Percentiles rank a stretch among this genome's conserved stretches.
Evolutionary conservation across 1,140 invertebrate genomes (phyloP).

Genomic region (Mactra quadrangularis): DNA sequence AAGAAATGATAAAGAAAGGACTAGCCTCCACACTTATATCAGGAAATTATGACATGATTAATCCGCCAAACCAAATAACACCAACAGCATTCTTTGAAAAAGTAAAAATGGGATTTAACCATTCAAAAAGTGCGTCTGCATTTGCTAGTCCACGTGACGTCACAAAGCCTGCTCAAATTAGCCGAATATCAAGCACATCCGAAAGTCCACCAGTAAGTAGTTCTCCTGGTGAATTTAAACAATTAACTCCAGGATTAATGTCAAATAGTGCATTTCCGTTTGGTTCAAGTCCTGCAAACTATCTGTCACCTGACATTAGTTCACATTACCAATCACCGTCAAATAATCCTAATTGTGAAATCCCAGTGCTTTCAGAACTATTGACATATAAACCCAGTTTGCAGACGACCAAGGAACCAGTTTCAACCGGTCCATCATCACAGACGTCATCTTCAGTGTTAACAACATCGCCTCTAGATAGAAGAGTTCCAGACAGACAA

Average conservation of each 20-base stretch:
- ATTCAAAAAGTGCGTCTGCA: slow-evolving; percentile 74
- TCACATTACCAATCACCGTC: neutral
- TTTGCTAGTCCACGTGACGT: slow-evolving; percentile 64
- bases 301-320: neutral
- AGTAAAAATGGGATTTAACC: slow-evolving; percentile 69
- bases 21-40: slow-evolving; percentile 52
- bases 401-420: neutral
- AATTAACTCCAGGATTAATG: slow-evolving; percentile 23
- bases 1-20: slow-evolving; percentile 49
- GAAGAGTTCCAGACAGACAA: neutral
- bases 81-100: slow-evolving; percentile 71
- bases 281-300: slow-evolving; percentile 19
- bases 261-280: slow-evolving; percentile 21
- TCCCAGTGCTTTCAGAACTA: slow-evolving; percentile 69
- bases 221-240: neutral
- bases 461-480: neutral
- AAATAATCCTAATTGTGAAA: slow-evolving; percentile 26
- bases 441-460: neutral
- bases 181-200: slow-evolving; percentile 29
- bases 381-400: slow-evolving; percentile 40
- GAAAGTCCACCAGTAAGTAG: slow-evolving; percentile 2
- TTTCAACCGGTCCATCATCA: no score
- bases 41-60: slow-evolving; percentile 77
- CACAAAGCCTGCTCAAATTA: slow-evolving; percentile 39
- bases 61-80: slow-evolving; percentile 80